These are phyloP conservation scores for Subacronicta megacephala DNA, from an alignment of 2,888 invertebrate genomes.

Conservation along the genomic window DNA sequence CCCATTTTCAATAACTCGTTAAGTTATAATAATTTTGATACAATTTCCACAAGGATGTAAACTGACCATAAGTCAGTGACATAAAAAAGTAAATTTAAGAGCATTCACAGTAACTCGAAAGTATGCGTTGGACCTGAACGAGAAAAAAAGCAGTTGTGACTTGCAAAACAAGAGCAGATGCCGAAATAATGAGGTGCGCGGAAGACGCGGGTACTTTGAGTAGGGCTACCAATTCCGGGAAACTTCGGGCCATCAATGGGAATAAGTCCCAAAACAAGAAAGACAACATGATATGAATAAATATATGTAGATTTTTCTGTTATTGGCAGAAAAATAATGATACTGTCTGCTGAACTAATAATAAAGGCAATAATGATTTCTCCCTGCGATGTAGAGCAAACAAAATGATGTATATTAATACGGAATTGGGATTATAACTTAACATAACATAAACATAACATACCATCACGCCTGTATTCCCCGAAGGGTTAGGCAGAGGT, in stretches of 20 bases:
- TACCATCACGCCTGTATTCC: too few relatives aligned
- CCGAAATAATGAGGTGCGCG: conserved; percentile 81
- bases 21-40: too few relatives aligned
- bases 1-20: neutral
- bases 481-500: too few relatives aligned
- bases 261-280: neutral
- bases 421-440: too few relatives aligned
- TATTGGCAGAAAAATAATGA: too few relatives aligned
- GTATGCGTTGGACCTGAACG: conserved; percentile 50
- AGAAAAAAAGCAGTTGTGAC: conserved; percentile 54
- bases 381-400: too few relatives aligned
- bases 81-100: conserved; percentile 46
- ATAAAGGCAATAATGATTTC: too few relatives aligned
- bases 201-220: conserved; percentile 66
- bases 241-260: neutral
- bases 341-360: too few relatives aligned
- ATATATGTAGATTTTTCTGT: too few relatives aligned
- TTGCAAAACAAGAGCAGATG: conserved; percentile 81
- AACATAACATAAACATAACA: too few relatives aligned
- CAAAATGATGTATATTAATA: too few relatives aligned
- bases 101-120: conserved; percentile 46
- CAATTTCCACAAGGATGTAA: conserved; percentile 5
- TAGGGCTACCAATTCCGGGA: conserved; percentile 23
- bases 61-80: conserved; percentile 30
- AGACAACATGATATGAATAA: too few relatives aligned